These are phyloP conservation scores for Physocephala rufipes DNA, from an alignment of 2,888 invertebrate species.

Conservation along the genomic window DNA sequence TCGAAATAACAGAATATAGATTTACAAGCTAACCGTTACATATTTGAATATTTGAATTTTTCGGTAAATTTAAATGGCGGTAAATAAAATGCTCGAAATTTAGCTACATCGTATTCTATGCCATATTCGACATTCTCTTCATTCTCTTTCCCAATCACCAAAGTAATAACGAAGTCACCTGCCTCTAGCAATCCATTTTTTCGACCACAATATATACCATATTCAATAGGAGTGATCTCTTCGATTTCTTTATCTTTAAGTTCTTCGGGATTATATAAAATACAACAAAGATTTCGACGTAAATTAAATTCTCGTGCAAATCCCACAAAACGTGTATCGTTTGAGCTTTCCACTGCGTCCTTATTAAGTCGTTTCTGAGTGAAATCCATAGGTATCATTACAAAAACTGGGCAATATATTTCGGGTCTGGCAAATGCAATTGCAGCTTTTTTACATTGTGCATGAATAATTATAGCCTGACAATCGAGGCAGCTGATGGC, in stretches of 20 bases:
- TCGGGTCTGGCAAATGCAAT: slow-evolving; percentile 55
- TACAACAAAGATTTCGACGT: slow-evolving; percentile 55
- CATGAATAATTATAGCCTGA: slow-evolving; percentile 57
- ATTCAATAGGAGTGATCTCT: slow-evolving; percentile 49
- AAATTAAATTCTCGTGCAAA: slow-evolving; percentile 54
- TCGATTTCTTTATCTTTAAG: no score
- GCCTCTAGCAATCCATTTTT: slow-evolving; percentile 53
- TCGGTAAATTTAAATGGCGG: slow-evolving; percentile 53
- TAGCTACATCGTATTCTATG: slow-evolving; percentile 56
- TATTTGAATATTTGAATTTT: slow-evolving; percentile 53
- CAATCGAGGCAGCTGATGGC: slow-evolving; percentile 61
- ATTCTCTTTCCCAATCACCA: slow-evolving; percentile 55
- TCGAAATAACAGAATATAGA: no score
- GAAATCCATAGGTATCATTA: slow-evolving; percentile 52
- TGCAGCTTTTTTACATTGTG: slow-evolving; percentile 55
- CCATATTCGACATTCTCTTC: slow-evolving; percentile 51
- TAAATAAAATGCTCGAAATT: slow-evolving; percentile 58
- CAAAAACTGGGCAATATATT: slow-evolving; percentile 63
- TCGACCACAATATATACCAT: slow-evolving; percentile 57
- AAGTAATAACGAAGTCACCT: slow-evolving; percentile 61
- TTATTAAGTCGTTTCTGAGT: no score
- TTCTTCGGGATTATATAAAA: slow-evolving; percentile 52
- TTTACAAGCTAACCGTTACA: no score
- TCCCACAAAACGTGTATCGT: no score
- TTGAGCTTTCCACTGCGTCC: no score